Base-by-base conservation (phyloP, 2,797 vertebrate species). In the Scarus forsteni region DNA sequence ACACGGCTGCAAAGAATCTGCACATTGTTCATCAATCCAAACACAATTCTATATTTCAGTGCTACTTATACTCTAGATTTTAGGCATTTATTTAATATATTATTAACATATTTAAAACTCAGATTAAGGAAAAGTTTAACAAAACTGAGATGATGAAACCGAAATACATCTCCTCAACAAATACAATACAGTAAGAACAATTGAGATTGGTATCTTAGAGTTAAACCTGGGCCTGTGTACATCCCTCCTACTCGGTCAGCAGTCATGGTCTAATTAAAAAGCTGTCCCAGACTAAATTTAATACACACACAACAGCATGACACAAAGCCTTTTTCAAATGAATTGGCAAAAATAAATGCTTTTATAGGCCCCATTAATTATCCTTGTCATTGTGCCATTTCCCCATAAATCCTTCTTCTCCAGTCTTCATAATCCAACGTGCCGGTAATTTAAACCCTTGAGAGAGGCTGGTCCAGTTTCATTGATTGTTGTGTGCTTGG, bases 401-500 rank as follows among this genome's bases (percentile, higher is more conserved):
- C 12, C 52, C 51, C 38, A 46, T 54, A 36, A 71, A 64, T 66
- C 15, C 38, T 42, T 14, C 16, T 34, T 36, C 56, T 66, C 15
- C 14, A 62, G 42, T 12, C 13, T 27, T 15, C 49, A 16, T 42
- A 39, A 35, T 72, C 11, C 46, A 56, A 63, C 62, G 40, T 52
- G 13, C 52, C 69, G 50, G 8, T 75, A 61, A 85, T 80, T 70
- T 54, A 75, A 62, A 65, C 66, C 76, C 60, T 53, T 52, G 72
- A 79, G 76, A 70, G 52, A 46, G 62, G 55, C 60, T 39, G 42
- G 40, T 64, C 27, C 5, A 46, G 68, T 80, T 52, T 84, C 81
- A 86, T 54, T 77, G 73, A 75, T 65, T 80, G 71, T 68, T 80
- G 36, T 60, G 35, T 38, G 59, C 62, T 75, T 80, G 63, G 59